Conservation (phyloP, 2,797 vertebrate genomes). For the Cuniculus paca region DNA sequence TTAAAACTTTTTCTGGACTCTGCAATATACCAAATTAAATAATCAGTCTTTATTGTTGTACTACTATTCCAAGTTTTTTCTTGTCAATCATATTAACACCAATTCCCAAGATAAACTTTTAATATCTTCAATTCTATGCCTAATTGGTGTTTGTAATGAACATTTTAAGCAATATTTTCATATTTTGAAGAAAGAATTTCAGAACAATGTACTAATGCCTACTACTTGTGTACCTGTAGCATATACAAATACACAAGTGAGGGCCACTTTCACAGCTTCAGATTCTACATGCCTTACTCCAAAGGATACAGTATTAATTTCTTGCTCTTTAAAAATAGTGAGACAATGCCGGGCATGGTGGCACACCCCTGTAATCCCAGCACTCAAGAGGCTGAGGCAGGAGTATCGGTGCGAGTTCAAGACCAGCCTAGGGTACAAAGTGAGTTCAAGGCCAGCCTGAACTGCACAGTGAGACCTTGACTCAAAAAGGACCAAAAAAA, state of each 20-base stretch:
- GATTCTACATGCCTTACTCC: background rate
- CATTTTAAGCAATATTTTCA: constrained; percentile 20
- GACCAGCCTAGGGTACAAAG: too few species aligned
- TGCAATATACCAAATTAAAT: background rate
- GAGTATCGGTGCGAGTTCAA: too few species aligned
- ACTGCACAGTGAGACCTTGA: too few species aligned
- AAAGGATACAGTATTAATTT: background rate
- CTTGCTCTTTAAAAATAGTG: background rate
- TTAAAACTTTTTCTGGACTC: constrained; percentile 9
- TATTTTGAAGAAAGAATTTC: constrained; percentile 18
- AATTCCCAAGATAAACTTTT: constrained; percentile 29
- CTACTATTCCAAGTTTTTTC: background rate
- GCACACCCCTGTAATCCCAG: too few species aligned
- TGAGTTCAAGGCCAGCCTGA: too few species aligned
- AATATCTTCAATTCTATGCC: background rate
- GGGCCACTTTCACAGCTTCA: background rate
- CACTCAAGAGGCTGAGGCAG: too few species aligned
- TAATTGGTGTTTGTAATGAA: background rate
- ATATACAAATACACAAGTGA: background rate
- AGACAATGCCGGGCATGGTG: background rate
- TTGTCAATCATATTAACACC: background rate
- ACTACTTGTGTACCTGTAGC: background rate
- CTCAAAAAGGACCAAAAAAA: too few species aligned
- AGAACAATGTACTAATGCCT: background rate
- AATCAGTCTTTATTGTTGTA: background rate